These are phyloP conservation scores for Meriones psammophilus DNA, from an alignment of 2,797 vertebrate genomes.

Conservation along the genomic window DNA sequence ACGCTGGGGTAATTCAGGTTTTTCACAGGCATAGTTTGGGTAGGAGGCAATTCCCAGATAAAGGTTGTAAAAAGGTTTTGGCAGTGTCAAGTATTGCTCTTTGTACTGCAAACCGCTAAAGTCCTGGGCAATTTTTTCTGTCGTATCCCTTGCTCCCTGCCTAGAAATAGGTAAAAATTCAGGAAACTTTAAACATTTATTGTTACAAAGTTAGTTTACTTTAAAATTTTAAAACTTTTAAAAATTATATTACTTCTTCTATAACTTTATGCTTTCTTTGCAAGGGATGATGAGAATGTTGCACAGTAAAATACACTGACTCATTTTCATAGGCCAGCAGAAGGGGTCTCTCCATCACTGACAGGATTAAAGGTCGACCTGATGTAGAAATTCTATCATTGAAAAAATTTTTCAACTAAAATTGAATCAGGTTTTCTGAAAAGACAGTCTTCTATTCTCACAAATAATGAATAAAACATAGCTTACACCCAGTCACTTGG, in stretches of 20 bases:
- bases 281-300: background rate
- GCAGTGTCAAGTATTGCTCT: background rate
- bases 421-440: slow-evolving; percentile 6
- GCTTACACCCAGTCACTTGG: background rate
- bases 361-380: slow-evolving; percentile 18
- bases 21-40: background rate
- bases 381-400: background rate
- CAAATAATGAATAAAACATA: background rate
- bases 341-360: background rate
- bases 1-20: background rate
- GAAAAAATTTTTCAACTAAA: slow-evolving; percentile 16
- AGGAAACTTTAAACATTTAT: background rate
- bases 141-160: background rate
- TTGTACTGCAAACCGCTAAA: background rate
- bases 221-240: background rate
- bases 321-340: background rate
- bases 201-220: background rate
- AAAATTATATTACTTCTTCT: background rate
- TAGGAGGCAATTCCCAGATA: background rate
- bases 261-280: background rate
- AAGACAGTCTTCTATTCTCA: background rate
- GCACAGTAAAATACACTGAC: background rate
- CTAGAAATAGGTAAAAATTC: background rate
- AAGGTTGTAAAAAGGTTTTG: background rate
- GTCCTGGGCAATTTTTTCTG: background rate